Evolutionary conservation across 2,113 vertebrate species (phyloP).

Genomic region (Salminus brasiliensis): DNA sequence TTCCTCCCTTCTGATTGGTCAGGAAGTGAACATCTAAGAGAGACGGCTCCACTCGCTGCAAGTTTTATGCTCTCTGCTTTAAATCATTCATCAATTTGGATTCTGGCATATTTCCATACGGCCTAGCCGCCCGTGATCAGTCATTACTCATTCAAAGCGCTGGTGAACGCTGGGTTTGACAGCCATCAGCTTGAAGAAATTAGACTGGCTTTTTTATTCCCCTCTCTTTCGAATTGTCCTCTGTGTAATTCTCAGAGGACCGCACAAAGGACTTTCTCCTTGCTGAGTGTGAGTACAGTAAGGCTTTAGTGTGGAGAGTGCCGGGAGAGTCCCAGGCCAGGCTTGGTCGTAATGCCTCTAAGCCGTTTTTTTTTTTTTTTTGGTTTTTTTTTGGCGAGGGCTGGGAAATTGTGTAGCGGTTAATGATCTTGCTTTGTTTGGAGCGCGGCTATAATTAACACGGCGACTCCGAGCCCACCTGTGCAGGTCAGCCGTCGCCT

Average conservation of each 20-base stretch:
- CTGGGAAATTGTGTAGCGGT: constrained; percentile 33
- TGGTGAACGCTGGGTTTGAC: neutral
- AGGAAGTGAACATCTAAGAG: constrained; percentile 61
- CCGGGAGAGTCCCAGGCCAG: constrained; percentile 1
- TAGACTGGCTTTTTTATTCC: neutral
- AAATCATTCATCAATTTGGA: constrained; percentile 63
- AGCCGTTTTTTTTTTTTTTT: constrained; percentile 3
- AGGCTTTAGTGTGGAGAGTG: neutral
- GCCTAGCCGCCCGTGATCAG: constrained; percentile 42
- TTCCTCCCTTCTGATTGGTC: constrained; percentile 22
- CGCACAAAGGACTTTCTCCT: neutral
- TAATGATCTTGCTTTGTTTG: constrained; percentile 51
- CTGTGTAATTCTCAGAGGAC: neutral
- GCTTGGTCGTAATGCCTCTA: constrained; percentile 9
- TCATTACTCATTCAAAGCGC: neutral
- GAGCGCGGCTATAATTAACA: constrained; percentile 57
- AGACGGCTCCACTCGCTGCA: constrained; percentile 48
- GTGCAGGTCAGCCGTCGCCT: constrained; percentile 41
- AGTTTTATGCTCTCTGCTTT: constrained; percentile 56
- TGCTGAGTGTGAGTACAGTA: neutral
- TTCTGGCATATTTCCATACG: constrained; percentile 49
- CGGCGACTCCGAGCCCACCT: constrained; percentile 49
- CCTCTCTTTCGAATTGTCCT: neutral
- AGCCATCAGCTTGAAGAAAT: constrained; percentile 12
- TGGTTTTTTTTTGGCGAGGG: constrained; percentile 1